These are phyloP conservation scores for Prunella fulvescens DNA, from an alignment of 2,113 vertebrate genomes.

Conservation along the genomic window DNA sequence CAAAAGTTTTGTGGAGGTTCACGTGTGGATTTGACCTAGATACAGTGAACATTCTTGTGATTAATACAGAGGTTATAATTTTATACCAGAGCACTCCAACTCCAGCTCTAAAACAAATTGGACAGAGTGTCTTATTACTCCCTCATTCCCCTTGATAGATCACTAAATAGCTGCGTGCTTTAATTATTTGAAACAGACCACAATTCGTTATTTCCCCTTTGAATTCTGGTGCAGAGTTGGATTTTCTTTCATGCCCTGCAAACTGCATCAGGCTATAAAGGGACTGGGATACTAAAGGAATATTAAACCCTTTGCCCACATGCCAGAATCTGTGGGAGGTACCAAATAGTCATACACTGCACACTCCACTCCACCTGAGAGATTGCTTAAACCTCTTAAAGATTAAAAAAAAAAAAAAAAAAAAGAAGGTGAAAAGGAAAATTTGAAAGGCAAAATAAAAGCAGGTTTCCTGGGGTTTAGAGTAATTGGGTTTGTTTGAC, in stretches of 20 bases:
- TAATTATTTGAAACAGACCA: not conserved
- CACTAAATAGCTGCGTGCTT: not conserved
- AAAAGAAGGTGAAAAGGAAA: not conserved
- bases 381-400: not conserved
- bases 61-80: conserved; percentile 1
- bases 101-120: not conserved
- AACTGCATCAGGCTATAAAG: not conserved
- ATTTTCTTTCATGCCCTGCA: not conserved
- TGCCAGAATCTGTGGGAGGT: not conserved
- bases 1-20: conserved; percentile 19
- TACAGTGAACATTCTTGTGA: not conserved
- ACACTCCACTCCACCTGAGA: not conserved
- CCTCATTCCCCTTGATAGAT: not conserved
- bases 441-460: not conserved
- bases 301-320: not conserved
- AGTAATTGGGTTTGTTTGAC: not conserved
- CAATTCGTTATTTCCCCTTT: not conserved
- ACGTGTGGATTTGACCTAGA: conserved; percentile 33
- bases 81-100: not conserved
- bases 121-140: not conserved
- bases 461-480: not conserved
- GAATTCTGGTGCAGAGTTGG: not conserved
- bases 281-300: not conserved
- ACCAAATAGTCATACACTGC: not conserved
- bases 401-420: not conserved